A percentile compares a stretch with the other conserved stretches of the same genome.
Evolutionary conservation across 2,797 vertebrate genomes (phyloP).

Genomic region (Chiroxiphia lanceolata): DNA sequence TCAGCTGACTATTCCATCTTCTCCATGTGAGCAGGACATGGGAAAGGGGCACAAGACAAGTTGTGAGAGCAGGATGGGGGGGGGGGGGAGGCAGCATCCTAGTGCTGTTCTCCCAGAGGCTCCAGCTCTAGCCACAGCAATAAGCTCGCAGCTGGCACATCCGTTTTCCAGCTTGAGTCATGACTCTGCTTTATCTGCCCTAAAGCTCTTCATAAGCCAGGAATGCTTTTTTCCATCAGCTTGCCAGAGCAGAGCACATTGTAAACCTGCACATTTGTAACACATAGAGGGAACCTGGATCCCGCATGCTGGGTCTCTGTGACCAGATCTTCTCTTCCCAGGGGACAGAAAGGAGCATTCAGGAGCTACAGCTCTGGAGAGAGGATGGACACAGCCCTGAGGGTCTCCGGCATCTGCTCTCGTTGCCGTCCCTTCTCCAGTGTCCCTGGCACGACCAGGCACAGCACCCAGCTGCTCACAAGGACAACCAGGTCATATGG

Average conservation of each 20-base stretch:
- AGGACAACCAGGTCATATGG: neutral
- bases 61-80: neutral
- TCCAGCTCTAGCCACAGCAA: neutral
- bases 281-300: neutral
- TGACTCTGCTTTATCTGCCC: neutral
- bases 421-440: accelerated
- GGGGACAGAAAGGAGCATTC: neutral
- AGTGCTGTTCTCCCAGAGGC: neutral
- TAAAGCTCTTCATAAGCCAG: neutral
- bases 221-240: neutral
- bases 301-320: neutral
- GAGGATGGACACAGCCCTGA: neutral
- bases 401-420: neutral
- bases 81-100: neutral
- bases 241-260: accelerated
- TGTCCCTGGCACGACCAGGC: neutral
- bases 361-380: neutral
- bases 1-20: neutral
- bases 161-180: neutral
- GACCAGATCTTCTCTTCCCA: neutral
- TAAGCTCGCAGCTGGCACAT: neutral
- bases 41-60: neutral
- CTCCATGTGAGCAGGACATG: neutral
- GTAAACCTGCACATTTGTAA: neutral
- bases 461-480: accelerated